A percentile compares a stretch with the other conserved stretches of the same genome.
Evolutionary conservation across 1,140 invertebrate genomes (phyloP).

Genomic region (Atta texana): DNA sequence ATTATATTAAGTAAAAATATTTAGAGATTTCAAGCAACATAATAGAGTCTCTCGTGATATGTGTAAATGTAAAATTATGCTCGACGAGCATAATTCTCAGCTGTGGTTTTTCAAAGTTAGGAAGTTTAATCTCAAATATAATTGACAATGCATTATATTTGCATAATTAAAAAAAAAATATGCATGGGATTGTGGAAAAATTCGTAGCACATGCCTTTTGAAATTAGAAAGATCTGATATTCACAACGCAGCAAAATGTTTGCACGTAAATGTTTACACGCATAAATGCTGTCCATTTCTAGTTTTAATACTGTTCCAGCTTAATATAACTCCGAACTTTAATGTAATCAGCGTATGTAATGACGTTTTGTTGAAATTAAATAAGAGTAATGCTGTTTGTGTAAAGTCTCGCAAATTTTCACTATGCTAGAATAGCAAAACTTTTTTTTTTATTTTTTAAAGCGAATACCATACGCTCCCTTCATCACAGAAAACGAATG

Average conservation of each 20-base stretch:
- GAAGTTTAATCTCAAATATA: slow-evolving; percentile 15
- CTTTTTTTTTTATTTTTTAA: not conserved
- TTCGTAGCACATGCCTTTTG: not conserved
- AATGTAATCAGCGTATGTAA: not conserved
- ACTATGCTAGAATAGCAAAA: slow-evolving; percentile 17
- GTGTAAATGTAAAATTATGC: not conserved
- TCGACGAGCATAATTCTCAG: no score
- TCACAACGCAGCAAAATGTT: slow-evolving; percentile 3
- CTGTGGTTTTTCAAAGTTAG: not conserved
- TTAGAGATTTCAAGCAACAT: not conserved
- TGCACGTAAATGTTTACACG: not conserved
- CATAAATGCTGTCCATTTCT: not conserved
- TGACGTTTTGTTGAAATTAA: slow-evolving; percentile 30
- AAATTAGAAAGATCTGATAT: slow-evolving; percentile 13
- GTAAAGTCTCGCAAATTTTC: not conserved
- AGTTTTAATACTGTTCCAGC: not conserved
- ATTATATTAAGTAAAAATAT: no score
- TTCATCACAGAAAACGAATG: not conserved
- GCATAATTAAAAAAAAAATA: not conserved
- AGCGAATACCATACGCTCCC: not conserved
- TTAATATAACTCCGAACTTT: slow-evolving; percentile 21
- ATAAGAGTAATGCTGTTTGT: slow-evolving; percentile 23
- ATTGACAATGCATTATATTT: not conserved
- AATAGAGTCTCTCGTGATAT: not conserved
- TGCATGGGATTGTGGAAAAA: not conserved